These are phyloP conservation scores for Larimichthys crocea DNA, from an alignment of 2,113 vertebrate genomes.

Conservation along the genomic window DNA sequence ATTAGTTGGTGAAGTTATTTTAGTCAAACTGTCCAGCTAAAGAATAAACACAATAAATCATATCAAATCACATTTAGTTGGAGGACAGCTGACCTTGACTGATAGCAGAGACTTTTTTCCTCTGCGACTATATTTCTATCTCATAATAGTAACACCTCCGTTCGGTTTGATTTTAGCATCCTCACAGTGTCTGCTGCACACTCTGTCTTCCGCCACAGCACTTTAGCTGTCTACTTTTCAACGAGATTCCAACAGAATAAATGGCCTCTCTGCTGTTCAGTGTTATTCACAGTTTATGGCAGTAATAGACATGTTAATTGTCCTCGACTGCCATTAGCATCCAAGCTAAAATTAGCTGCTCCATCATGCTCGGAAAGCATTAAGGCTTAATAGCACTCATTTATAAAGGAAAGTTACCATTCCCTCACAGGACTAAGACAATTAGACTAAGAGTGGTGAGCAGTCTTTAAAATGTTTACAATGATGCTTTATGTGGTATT, in stretches of 20 bases:
- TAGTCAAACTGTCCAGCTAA: conserved; percentile 40
- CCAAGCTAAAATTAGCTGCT: conserved; percentile 77
- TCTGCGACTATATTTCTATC: conserved; percentile 23
- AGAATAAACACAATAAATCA: conserved; percentile 62
- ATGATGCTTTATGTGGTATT: conserved; percentile 18
- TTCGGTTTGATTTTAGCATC: conserved; percentile 33
- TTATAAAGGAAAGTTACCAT: conserved; percentile 69
- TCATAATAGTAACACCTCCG: conserved; percentile 11
- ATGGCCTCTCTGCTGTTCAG: conserved; percentile 52
- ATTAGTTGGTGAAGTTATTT: conserved; percentile 58
- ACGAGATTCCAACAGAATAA: conserved; percentile 50
- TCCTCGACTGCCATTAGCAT: conserved; percentile 70
- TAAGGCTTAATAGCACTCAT: conserved; percentile 72
- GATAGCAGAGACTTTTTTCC: conserved; percentile 21
- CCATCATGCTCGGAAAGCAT: conserved; percentile 75
- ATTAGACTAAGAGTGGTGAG: conserved; percentile 43
- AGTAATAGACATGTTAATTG: conserved; percentile 78
- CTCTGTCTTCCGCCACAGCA: conserved; percentile 14
- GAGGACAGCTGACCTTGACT: conserved; percentile 54
- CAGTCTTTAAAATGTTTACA: conserved; percentile 48
- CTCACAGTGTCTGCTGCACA: neutral
- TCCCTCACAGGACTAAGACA: conserved; percentile 52
- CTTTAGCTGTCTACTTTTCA: conserved; percentile 39
- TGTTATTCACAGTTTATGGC: conserved; percentile 77
- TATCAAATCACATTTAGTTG: conserved; percentile 33